Evolutionary conservation across 2,888 invertebrate species (phyloP), one percentile per base, ranked within the genome.

Genomic region (Celastrina argiolus): DNA sequence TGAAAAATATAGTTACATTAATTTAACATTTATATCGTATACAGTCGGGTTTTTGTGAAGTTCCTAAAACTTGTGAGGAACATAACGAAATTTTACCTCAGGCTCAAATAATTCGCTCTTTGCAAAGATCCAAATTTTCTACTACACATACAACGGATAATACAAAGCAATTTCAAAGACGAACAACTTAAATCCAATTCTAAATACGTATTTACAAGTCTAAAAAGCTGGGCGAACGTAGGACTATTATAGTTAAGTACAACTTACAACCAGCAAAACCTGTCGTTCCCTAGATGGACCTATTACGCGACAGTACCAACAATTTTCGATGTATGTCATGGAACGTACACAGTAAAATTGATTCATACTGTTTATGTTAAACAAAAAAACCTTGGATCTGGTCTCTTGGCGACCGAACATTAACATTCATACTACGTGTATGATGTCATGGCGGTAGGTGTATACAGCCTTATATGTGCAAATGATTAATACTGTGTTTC

Each of bases 391-490:
- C 78, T 83, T 81, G 78, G 75, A 71, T 76, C 70, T 74, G 72
- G 75, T 78, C 72, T 70, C 78, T 69, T 78, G 78, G 77, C 79
- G 79, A 78, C 75, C 78, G 78, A 80, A 74, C 77, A 86, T 88
- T 88, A 87, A 83, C 78, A 88, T 88, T 86, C 85, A 83, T 74
- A 77, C 76, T 75, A 72, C 74, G 69, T 66, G 70, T 70, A 84
- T 90, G 90, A 90, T 87, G 87, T 90, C 90, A 90, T 82, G 77
- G 69, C 69, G 72, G 69, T 68, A 69, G 69, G 70, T 80, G 78
- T 77, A 82, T 81, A 81, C 76, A 74, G 74, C 82, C 88, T 74
- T 86, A 84, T 84, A 88, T 76, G 86, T 84, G 77, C 81, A 86
- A 86, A 83, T 85, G 85, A 86, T 84, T 87, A 86, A 87, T 78